phyloP scores from a whole-genome alignment of 2,113 vertebrate species.

The Microcebus tavaratra region DNA sequence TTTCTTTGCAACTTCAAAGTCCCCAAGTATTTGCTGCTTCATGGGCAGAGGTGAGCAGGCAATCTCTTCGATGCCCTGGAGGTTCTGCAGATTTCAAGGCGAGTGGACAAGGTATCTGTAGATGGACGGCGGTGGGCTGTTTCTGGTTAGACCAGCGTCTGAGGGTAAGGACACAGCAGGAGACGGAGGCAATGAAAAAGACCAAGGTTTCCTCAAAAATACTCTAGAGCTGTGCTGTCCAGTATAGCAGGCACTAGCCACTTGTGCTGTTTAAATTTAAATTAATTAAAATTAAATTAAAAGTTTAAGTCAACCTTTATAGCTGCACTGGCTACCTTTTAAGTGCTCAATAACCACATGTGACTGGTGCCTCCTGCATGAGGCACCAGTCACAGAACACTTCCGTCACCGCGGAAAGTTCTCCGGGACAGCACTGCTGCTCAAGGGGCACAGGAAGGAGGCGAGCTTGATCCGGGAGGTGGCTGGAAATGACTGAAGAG shows the following conservation, averaged over 20 bases:
- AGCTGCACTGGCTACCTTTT: neutral
- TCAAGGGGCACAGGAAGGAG: neutral
- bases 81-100: neutral
- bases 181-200: neutral
- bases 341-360: neutral
- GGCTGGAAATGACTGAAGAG: neutral
- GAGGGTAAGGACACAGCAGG: neutral
- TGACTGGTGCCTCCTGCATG: neutral
- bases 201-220: neutral
- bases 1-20: slow-evolving; percentile 14
- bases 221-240: neutral
- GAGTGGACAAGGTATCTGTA: neutral
- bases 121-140: neutral
- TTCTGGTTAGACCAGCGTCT: neutral
- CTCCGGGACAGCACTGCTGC: neutral
- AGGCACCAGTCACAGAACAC: neutral
- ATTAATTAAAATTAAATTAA: neutral
- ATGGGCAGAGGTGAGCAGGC: neutral
- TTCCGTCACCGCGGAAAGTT: neutral
- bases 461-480: neutral
- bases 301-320: neutral
- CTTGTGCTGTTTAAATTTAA: neutral
- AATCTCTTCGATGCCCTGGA: neutral
- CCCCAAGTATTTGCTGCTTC: neutral
- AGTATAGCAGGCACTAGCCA: neutral